Evolutionary conservation across 2,888 invertebrate genomes (phyloP), one percentile per base, ranked within the genome.

Genomic region (Plagodis pulveraria): DNA sequence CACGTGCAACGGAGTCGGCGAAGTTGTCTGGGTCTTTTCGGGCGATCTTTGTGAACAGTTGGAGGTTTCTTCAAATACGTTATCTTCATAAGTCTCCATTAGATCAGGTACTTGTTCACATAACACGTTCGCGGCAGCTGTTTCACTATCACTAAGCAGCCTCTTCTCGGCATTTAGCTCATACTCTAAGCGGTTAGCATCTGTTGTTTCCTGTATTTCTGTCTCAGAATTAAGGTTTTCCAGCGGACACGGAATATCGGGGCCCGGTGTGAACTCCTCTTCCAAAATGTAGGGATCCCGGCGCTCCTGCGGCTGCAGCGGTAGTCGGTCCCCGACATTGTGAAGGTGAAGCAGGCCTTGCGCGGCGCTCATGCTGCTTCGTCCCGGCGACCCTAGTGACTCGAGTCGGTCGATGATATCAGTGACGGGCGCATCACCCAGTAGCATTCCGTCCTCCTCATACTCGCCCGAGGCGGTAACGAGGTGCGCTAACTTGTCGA

Each of bases 361-460:
- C 6, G 91, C 88, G 2, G 91, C 91, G 6, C 87, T 86, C 62
- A 90, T 87, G 68, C 89, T 89, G 69, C 86, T 89, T 10, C 85
- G 83, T 33, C 87, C 85, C n/a, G 91, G 89, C 34, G 87, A 90
- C 70, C 84, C 92, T 38, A 96, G 87, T 36, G 95, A 94, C 70
- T 95, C 94, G 41, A 96, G 86, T 44, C 95, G 87, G 56, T 94
- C 94, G 58, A 95, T 93, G 62, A 95, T 95, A 72, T 95, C 95
- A 5, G 90, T 86, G 6, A 93, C 93, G 0, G 93, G 93, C 59
- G 93, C 93, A 7, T 81, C 84, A 50, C 83, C 81, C 61, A 93
- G 74, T 55, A 93, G 71, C 66, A 93, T 86, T 51, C 93, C 91
- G 49, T 90, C 93, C 50, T 91, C 93, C 5, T 77, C 85, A 70